Evolutionary conservation across 2,113 vertebrate species (phyloP), one percentile per base, ranked within the genome.

Genomic region (Prinia subflava): DNA sequence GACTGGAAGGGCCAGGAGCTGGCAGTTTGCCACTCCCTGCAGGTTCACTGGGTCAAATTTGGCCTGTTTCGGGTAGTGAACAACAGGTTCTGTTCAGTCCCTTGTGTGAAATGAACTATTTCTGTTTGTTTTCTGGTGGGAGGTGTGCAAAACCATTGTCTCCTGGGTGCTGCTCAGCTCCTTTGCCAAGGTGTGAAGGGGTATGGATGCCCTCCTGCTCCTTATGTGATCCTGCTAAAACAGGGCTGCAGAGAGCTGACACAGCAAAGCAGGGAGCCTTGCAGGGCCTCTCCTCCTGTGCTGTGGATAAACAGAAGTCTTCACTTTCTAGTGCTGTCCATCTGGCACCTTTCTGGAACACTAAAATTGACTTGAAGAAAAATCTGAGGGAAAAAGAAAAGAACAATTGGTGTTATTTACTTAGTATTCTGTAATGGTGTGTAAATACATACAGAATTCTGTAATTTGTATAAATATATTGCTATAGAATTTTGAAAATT

Each of bases 391-490:
- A 64, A 80, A 86, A 83, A 30, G 7, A 15, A 44, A 75, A 67
- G 33, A 90, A 21, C 10, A 33, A 47, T 64, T 44, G 77, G 81
- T 96, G 92, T 96, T 95, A 95, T 90, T 94, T 94, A 90, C 90
- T 92, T 93, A 86, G 73, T 96, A 97, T 97, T 96, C 94, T 98
- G 97, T 98, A 97, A 96, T 94, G 90, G 85, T 96, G 94, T 98
- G 97, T 98, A 97, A 98, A 97, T 95, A 96, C 95, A 92, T 94
- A 97, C 89, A 97, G 89, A 97, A 97, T 97, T 95, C 92, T 97
- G 97, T 97, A 96, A 96, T 97, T 97, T 97, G 90, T 97, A 97
- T 96, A 97, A 98, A 98, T 97, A 97, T 69, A 97, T 96, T 97
- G 95, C 97, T 97, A 97, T 79, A 97, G 97, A 97, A 96, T 97